Evolutionary conservation across 1,140 invertebrate species (phyloP).

Genomic region (Phocides pigmalion): DNA sequence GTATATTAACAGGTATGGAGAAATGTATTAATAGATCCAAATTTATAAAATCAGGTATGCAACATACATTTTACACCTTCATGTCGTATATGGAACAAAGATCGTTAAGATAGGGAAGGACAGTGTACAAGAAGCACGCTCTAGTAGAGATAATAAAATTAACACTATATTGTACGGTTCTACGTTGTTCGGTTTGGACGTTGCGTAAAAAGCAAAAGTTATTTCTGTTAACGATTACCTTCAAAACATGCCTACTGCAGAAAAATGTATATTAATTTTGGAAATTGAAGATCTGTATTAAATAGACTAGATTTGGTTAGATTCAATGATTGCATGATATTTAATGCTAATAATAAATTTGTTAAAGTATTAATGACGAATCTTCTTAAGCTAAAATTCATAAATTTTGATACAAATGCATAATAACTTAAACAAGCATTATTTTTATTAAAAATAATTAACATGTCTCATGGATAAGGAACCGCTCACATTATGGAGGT

Average conservation of each 20-base stretch:
- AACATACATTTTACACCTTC: conserved; percentile 21
- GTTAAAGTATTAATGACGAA: no score
- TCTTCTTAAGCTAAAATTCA: no score
- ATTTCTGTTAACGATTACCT: not conserved
- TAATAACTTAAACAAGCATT: no score
- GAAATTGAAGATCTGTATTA: no score
- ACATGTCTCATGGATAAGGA: no score
- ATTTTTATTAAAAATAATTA: no score
- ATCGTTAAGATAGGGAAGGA: conserved; percentile 37
- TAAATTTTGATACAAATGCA: no score
- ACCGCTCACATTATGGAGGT: no score
- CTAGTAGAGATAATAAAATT: conserved; percentile 35
- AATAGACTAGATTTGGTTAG: no score
- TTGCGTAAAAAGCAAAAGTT: conserved; percentile 26
- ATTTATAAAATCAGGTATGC: not conserved
- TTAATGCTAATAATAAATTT: no score
- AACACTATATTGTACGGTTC: conserved; percentile 22
- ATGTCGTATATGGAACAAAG: conserved; percentile 24
- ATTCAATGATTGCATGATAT: no score
- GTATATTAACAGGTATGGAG: not conserved
- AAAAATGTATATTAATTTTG: not conserved
- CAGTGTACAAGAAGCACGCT: conserved; percentile 36
- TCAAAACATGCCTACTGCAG: not conserved
- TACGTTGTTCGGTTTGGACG: conserved; percentile 15
- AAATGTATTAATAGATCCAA: not conserved